These are phyloP conservation scores for Denticeps clupeoides DNA, from an alignment of 2,797 vertebrate genomes.

Conservation along the genomic window DNA sequence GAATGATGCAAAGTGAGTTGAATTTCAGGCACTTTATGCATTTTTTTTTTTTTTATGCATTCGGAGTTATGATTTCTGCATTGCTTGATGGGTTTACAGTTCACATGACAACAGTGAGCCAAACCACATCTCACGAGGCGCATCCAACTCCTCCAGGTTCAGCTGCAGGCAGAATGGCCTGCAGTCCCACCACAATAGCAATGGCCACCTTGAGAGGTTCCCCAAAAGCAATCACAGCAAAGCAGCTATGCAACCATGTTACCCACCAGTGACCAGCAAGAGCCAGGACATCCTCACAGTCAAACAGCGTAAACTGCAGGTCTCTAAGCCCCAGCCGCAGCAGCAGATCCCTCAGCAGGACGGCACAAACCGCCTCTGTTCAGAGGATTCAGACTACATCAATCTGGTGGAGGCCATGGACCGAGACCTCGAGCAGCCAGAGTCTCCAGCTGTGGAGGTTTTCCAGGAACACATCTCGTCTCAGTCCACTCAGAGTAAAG, in stretches of 20 bases:
- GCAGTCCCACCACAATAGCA: slow-evolving; percentile 50
- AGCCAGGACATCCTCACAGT: slow-evolving; percentile 38
- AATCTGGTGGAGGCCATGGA: slow-evolving; percentile 74
- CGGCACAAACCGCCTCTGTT: slow-evolving; percentile 50
- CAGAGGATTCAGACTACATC: slow-evolving; percentile 65
- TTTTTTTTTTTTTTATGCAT: neutral
- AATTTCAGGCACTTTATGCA: neutral
- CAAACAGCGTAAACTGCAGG: slow-evolving; percentile 17
- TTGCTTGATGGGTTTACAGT: no score
- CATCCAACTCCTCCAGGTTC: slow-evolving; percentile 54
- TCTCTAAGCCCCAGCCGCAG: slow-evolving; percentile 42
- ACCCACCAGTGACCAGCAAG: slow-evolving; percentile 19
- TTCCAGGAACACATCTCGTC: slow-evolving; percentile 64
- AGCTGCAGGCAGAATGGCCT: slow-evolving; percentile 54
- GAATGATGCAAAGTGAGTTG: slow-evolving; percentile 66
- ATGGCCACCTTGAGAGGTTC: slow-evolving; percentile 49
- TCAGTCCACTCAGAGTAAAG: slow-evolving; percentile 66
- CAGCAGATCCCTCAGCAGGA: slow-evolving; percentile 46
- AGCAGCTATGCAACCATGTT: slow-evolving; percentile 54
- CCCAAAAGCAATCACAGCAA: slow-evolving; percentile 49
- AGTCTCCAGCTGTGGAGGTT: slow-evolving; percentile 60
- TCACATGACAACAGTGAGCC: slow-evolving; percentile 61
- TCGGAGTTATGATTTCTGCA: no score
- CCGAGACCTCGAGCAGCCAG: slow-evolving; percentile 69
- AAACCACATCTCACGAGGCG: slow-evolving; percentile 48